Percentiles rank a stretch among this genome's conserved stretches.
Conservation (phyloP, 2,797 vertebrate species). For the Thaleichthys pacificus region DNA sequence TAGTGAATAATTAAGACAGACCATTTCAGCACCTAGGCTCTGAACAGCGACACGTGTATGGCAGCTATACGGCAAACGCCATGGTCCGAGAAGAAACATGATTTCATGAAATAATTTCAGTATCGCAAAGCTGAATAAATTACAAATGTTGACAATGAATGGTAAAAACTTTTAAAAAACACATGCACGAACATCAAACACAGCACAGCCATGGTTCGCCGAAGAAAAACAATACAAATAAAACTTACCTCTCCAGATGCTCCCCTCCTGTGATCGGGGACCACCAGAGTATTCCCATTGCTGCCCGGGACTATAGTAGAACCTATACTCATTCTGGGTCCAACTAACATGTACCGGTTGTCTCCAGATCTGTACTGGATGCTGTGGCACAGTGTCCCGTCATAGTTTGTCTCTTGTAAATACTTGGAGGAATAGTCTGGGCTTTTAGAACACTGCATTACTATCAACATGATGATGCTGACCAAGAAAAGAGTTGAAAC, state of each 20-base stretch:
- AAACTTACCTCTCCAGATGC: slow-evolving; percentile 28
- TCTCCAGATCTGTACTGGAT: slow-evolving; percentile 72
- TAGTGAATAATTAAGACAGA: neutral
- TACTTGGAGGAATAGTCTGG: slow-evolving; percentile 27
- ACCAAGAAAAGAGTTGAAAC: slow-evolving; percentile 41
- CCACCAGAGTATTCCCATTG: slow-evolving; percentile 55
- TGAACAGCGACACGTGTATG: neutral
- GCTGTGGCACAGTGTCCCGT: slow-evolving; percentile 57
- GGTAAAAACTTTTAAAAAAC: neutral
- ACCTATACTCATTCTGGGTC: slow-evolving; percentile 68
- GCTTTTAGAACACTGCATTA: slow-evolving; percentile 38
- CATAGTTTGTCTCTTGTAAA: slow-evolving; percentile 37
- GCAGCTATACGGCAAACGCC: neutral
- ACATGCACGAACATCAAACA: too few relatives aligned
- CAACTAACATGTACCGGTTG: slow-evolving; percentile 70
- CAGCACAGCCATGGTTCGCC: too few relatives aligned
- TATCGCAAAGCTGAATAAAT: too few relatives aligned
- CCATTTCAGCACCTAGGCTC: neutral
- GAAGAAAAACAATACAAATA: neutral
- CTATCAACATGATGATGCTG: slow-evolving; percentile 38
- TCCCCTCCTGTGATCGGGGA: slow-evolving; percentile 47
- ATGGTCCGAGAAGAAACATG: neutral
- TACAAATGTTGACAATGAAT: slow-evolving; percentile 31
- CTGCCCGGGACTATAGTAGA: slow-evolving; percentile 63
- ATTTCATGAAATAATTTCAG: neutral